Evolutionary conservation across 2,888 invertebrate genomes (phyloP), one percentile per base, ranked within the genome.

Genomic region (Furcula furcula): DNA sequence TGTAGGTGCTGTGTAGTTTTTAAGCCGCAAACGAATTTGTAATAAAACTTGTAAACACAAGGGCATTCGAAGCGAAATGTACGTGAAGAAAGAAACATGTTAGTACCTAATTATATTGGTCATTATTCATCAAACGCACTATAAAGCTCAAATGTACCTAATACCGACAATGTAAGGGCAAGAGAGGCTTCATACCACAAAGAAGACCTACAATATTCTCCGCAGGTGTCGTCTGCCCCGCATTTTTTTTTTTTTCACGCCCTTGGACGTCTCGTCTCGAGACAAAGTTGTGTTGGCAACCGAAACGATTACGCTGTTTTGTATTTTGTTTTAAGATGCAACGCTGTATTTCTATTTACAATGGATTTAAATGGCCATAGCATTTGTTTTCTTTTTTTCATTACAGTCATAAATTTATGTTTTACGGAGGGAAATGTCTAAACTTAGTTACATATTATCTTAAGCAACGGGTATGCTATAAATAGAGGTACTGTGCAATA

Each of bases 191-290:
- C 36, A 63, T 56, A 86, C 86, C 87, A 66, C 85, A 83, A 59
- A 65, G 87, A 88, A 88, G 86, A 65, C 88, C 64, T 82, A 86
- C 82, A 80, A 85, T n/a, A n/a, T n/a, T 64, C 61, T 66, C 71
- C 64, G 57, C 82, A 80, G 78, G 83, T 82, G 83, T 82, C 78
- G 71, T 79, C 81, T 76, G 74, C 76, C 63, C 59, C 54, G 54
- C 63, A 56, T 70, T 59, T 63, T 63, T 74, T 72, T 72, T 76
- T 65, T 68, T 68, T 64, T 44, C 57, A 57, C 60, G 51, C n/a
- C 10, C 5, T 21, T 10, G 7, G 10, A 21, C 26, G 14, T 46
- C 46, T 48, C 31, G 41, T 26, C 13, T 14, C 26, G 25, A 14
- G 36, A 44, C 42, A 42, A 50, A 45, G 40, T 42, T 42, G 34